A percentile compares a stretch with the other conserved stretches of the same genome.
Conservation (phyloP, 2,113 vertebrate species). For the Sarotherodon lohbergeri region DNA sequence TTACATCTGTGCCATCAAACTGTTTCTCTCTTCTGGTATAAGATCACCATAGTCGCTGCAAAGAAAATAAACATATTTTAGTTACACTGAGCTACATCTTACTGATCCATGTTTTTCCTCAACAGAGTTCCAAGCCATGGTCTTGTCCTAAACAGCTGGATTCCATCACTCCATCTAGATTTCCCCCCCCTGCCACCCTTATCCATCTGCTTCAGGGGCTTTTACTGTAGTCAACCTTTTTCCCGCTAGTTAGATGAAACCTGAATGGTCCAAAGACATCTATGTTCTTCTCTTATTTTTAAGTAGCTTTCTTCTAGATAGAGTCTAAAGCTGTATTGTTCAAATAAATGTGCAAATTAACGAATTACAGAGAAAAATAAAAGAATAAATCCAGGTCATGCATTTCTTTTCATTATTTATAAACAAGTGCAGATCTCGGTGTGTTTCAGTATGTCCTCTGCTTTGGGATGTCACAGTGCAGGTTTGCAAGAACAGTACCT, state of each 20-base stretch:
- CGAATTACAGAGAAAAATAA: slow-evolving; percentile 66
- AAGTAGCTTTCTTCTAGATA: slow-evolving; percentile 20
- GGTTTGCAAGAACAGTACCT: background rate
- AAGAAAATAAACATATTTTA: background rate
- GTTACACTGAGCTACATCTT: background rate
- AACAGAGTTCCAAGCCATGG: slow-evolving; percentile 92
- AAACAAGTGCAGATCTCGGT: background rate
- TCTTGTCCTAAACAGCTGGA: slow-evolving; percentile 78
- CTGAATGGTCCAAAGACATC: background rate
- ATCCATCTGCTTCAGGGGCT: slow-evolving; percentile 34
- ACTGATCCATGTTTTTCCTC: background rate
- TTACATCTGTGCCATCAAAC: background rate
- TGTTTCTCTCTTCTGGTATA: background rate
- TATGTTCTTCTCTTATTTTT: background rate
- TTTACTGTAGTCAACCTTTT: background rate
- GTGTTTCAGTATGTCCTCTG: background rate
- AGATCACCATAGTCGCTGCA: background rate
- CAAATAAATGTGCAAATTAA: slow-evolving; percentile 47
- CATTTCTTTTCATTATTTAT: background rate
- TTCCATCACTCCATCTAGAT: background rate
- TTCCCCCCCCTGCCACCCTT: background rate
- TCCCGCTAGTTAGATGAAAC: background rate
- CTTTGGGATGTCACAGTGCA: background rate
- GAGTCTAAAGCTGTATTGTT: background rate
- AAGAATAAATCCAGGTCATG: slow-evolving; percentile 36